Evolutionary conservation across 2,797 vertebrate genomes (phyloP).

Genomic region (Telmatherina bonti): DNA sequence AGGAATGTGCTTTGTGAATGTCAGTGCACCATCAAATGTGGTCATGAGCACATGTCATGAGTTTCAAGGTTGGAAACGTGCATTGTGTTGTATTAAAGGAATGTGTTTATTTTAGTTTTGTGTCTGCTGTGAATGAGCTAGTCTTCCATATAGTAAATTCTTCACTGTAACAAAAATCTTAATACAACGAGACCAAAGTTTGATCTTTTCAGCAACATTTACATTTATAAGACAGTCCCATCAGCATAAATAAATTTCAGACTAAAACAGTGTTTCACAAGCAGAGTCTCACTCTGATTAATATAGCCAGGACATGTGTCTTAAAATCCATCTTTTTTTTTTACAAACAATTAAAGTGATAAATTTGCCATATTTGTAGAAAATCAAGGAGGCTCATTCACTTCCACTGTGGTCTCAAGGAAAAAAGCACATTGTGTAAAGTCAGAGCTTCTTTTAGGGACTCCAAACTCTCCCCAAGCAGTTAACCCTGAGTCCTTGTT

Average conservation of each 20-base stretch:
- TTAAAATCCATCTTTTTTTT: neutral
- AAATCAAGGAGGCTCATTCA: neutral
- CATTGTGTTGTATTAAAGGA: too few relatives aligned
- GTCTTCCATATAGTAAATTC: too few relatives aligned
- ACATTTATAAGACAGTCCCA: too few relatives aligned
- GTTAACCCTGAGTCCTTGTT: conserved; percentile 1
- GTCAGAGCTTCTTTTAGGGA: too few relatives aligned
- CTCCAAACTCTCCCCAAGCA: neutral
- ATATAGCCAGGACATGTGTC: neutral
- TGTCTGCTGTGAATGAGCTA: neutral
- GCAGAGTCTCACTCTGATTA: neutral
- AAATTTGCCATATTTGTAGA: neutral
- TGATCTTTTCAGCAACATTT: too few relatives aligned
- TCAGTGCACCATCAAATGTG: neutral
- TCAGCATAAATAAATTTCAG: neutral
- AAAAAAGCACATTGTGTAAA: conserved; percentile 1
- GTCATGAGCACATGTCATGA: too few relatives aligned
- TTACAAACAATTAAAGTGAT: neutral
- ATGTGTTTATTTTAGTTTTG: neutral
- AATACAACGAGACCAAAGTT: neutral
- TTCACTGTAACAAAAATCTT: too few relatives aligned
- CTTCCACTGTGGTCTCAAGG: neutral
- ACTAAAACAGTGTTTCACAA: neutral
- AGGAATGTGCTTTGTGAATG: too few relatives aligned
- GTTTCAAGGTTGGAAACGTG: neutral